Evolutionary conservation across 2,797 vertebrate genomes (phyloP).

Genomic region (Acestrorhynchus altus): DNA sequence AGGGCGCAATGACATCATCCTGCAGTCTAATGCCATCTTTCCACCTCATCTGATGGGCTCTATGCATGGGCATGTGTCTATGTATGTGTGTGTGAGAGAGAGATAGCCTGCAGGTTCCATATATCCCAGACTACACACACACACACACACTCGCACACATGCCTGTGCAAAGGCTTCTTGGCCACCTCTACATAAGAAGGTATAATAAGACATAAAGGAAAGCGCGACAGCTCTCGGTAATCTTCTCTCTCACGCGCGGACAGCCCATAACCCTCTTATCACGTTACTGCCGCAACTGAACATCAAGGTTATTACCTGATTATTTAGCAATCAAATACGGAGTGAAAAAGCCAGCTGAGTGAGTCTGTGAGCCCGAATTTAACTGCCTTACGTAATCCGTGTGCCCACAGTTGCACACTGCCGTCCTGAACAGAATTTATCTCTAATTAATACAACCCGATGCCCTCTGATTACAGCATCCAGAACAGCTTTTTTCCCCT

Average conservation of each 20-base stretch:
- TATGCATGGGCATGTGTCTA: background rate
- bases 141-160: background rate
- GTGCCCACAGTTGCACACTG: conserved; percentile 35
- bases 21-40: conserved; percentile 38
- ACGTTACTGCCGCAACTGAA: background rate
- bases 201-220: background rate
- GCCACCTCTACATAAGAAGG: background rate
- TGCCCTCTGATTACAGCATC: conserved; percentile 18
- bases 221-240: background rate
- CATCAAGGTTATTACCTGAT: conserved; percentile 39
- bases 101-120: background rate
- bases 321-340: conserved; percentile 21
- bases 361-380: background rate
- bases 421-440: conserved; percentile 6
- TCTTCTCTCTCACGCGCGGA: background rate
- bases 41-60: conserved; percentile 30
- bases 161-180: background rate
- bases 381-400: background rate
- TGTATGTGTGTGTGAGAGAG: conserved; percentile 9
- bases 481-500: background rate
- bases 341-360: background rate
- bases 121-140: background rate
- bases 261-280: background rate
- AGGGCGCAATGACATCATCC: conserved; percentile 54
- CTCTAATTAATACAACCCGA: conserved; percentile 27